Evolutionary conservation across 2,797 vertebrate genomes (phyloP), one percentile per base, ranked within the genome.

Genomic region (Silurus lanzhouensis): DNA sequence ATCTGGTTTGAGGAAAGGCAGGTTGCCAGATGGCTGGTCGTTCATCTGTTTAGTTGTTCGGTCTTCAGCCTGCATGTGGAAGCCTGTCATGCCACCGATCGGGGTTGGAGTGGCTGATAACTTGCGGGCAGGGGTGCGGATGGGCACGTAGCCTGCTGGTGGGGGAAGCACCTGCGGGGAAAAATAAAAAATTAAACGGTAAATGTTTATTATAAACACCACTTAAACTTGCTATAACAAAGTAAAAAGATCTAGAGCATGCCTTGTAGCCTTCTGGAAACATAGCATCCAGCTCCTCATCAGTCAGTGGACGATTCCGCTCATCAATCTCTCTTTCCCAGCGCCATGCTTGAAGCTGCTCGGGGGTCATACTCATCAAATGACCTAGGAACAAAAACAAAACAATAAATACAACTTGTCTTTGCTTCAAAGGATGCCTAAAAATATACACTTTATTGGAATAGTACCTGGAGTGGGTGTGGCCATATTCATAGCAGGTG

Each of bases 211-310:
- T 63, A 46, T 46, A 58, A 58, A 57, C 7, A 31, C 8, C 3
- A 12, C 60, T 61, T 5, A 63, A 0, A 14, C 14, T 46, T 25
- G 15, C 6, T 64, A 25, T 31, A 5, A 27, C 20, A 61, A 68
- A 74, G 2, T 48, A 9, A 2, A 63, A 64, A 1, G 10, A 64
- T 14, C 7, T 44, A 48, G 4, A 3, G 70, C 7, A 2, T 91
- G 98, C 98, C 96, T 99, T 99, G 89, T 99, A 99, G 82, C 98
- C 98, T 90, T 99, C 98, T 57, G 98, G 98, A 90, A 99, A 99
- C 98, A 99, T 99, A 76, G 98, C 98, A 81, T 99, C 98, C 74
- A 99, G 93, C 90, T 99, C 98, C 57, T 99, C 98, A 64, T 99
- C 98, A 83, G 98, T 99, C 70, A 99, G 96, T 0, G 98, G 98